A percentile compares a stretch with the other conserved stretches of the same genome.
Conservation (phyloP, 2,888 invertebrate genomes). For the Callinectes sapidus region DNA sequence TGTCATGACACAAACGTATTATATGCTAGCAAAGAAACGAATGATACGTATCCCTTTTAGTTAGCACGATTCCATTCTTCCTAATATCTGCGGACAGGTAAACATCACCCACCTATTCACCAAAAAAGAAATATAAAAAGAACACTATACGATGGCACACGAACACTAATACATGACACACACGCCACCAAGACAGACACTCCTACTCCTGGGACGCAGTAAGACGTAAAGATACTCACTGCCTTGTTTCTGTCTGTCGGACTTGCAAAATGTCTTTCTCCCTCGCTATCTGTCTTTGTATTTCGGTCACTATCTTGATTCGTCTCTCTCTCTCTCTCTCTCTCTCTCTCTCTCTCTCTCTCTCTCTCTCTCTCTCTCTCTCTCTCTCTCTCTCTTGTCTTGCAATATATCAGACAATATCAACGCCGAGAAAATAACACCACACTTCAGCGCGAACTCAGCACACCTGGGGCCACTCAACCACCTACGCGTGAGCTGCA, state of each 20-base stretch:
- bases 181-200: not conserved
- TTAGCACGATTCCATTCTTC: not conserved
- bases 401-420: not conserved
- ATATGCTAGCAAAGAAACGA: not conserved
- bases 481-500: not conserved
- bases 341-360: slow-evolving; percentile 36
- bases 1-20: not conserved
- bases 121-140: not conserved
- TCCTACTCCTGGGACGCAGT: not conserved
- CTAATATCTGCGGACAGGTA: not conserved
- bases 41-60: not conserved
- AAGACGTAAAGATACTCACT: not conserved
- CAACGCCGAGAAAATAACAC: not conserved
- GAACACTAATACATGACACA: not conserved
- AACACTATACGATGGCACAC: not conserved
- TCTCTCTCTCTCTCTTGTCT: not conserved
- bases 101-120: not conserved
- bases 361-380: slow-evolving; percentile 39
- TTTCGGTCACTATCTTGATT: not conserved
- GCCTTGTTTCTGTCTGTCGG: not conserved
- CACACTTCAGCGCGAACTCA: not conserved
- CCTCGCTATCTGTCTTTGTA: not conserved
- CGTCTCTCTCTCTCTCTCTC: slow-evolving; percentile 33
- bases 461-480: not conserved
- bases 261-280: not conserved